Percentiles rank a stretch among this genome's conserved stretches.
phyloP scores from a whole-genome alignment of 2,797 vertebrate genomes.

The Australoheros facetus region DNA sequence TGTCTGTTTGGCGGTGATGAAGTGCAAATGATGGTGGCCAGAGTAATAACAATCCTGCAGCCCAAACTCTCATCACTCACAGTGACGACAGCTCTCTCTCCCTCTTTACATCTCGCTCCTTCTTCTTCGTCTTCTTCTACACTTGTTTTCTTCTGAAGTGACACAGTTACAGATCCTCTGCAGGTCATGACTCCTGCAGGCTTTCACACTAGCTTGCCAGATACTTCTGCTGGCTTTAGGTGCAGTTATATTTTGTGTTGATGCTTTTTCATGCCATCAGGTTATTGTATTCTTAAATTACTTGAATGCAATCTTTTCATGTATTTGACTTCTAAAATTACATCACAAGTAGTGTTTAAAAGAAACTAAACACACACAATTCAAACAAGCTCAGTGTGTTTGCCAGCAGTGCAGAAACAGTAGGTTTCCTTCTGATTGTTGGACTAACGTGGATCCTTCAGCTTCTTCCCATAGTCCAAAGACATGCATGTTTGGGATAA shows the following conservation, averaged over 20 bases:
- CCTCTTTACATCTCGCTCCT: not conserved
- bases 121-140: not conserved
- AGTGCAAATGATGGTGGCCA: constrained; percentile 61
- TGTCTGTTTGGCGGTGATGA: constrained; percentile 54
- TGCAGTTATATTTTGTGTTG: not conserved
- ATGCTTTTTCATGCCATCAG: not conserved
- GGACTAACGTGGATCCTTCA: not conserved
- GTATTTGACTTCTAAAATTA: not conserved
- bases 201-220: too few species aligned
- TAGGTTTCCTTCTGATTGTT: not conserved
- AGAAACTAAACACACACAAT: not conserved
- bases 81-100: constrained; percentile 45
- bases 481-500: not conserved
- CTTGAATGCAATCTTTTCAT: not conserved
- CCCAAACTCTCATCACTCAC: constrained; percentile 29
- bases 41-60: constrained; percentile 58
- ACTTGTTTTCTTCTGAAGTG: constrained; percentile 11
- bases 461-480: not conserved
- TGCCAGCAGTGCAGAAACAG: not conserved
- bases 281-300: not conserved
- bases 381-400: not conserved
- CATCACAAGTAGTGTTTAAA: not conserved
- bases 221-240: too few species aligned
- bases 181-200: not conserved
- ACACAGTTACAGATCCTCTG: not conserved